Evolutionary conservation across 2,888 invertebrate species (phyloP), one percentile per base, ranked within the genome.

Genomic region (Ennomos erosarius): DNA sequence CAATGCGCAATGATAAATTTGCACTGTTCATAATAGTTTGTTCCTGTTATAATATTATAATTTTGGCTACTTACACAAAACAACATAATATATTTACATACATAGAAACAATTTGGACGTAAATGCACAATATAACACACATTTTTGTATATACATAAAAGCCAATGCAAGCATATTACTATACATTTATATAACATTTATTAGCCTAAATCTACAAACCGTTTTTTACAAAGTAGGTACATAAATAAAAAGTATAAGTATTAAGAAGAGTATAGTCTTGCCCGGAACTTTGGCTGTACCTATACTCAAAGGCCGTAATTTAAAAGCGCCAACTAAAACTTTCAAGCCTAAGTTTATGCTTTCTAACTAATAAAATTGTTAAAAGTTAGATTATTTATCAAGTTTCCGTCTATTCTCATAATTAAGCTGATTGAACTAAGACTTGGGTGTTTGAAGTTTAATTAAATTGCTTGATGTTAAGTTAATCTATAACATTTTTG

Each of bases 51-150:
- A 68, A 57, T 63, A 66, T 43, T 46, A 13, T 13, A 65, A 75
- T 72, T 81, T 83, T 82, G 81, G 79, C 79, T 74, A 59, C 9
- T 16, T 10, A 59, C 26, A 58, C 8, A 57, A 58, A 61, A 16
- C n/a, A n/a, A n/a, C n/a, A 61, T 56, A 62, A 65, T 43, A 61
- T 64, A 63, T 49, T 54, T 50, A 61, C 53, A 63, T 57, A 61
- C 39, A 51, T 52, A 64, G 11, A 26, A 26, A 62, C 36, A 56
- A 60, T 59, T 68, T 62, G 9, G 47, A 61, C 58, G 56, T 55
- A 61, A 44, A 62, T 52, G 35, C 47, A 50, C 34, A 44, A 73
- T 43, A 63, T 66, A 73, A 73, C 64, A 66, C 69, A 73, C 67
- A 69, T 55, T 67, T 67, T 67, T 61, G 67, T 58, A 67, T 42